These are phyloP conservation scores for Poeciliopsis retropinna DNA, from an alignment of 2,113 vertebrate genomes.

Conservation along the genomic window DNA sequence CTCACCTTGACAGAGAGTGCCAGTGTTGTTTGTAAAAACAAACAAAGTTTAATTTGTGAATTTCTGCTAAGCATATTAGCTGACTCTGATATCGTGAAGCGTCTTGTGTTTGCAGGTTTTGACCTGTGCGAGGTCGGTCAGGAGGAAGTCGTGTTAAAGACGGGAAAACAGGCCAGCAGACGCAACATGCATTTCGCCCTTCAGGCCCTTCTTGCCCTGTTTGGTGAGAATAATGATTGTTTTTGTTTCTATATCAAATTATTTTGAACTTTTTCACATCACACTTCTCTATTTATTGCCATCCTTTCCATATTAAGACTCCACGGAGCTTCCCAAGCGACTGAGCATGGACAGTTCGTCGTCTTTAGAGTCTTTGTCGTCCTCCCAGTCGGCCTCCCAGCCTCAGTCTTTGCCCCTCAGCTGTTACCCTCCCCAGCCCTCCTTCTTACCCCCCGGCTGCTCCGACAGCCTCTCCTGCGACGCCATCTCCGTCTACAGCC, in stretches of 20 bases:
- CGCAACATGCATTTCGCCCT: conserved; percentile 93
- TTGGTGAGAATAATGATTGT: conserved; percentile 81
- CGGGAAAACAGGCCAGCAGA: conserved; percentile 92
- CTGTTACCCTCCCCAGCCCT: conserved; percentile 82
- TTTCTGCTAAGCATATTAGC: neutral
- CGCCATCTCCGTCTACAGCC: conserved; percentile 95
- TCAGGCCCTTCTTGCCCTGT: conserved; percentile 92
- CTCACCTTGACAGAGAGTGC: too few relatives aligned
- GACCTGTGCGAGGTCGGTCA: conserved; percentile 97
- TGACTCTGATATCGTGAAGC: neutral
- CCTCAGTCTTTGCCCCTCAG: conserved; percentile 83
- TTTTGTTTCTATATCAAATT: neutral
- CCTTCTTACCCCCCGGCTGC: conserved; percentile 83
- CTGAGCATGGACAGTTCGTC: conserved; percentile 95
- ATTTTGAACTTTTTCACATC: neutral
- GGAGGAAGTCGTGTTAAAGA: conserved; percentile 95
- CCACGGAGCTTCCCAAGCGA: conserved; percentile 93
- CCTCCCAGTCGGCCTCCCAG: conserved; percentile 90
- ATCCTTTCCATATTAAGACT: conserved; percentile 79
- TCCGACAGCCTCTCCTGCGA: conserved; percentile 89
- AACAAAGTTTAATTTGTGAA: neutral
- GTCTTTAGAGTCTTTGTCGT: conserved; percentile 94
- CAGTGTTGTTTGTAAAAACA: neutral
- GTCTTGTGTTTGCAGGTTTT: conserved; percentile 82
- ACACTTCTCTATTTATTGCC: neutral